phyloP scores from a whole-genome alignment of 2,888 invertebrate species.

The Tryphoninae sp. region DNA sequence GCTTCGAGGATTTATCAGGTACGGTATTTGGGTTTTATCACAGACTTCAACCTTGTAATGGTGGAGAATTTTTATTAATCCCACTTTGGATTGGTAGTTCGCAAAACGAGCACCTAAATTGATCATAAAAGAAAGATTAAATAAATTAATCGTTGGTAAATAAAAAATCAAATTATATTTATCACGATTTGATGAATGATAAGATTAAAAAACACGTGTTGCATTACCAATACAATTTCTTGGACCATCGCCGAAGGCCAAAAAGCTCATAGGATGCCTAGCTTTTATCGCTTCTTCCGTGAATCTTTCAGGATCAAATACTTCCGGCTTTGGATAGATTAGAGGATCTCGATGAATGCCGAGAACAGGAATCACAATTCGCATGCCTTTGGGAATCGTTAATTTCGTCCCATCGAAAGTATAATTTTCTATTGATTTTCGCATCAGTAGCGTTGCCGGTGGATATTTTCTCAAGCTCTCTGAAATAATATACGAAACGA shows the following conservation, averaged over 20 bases:
- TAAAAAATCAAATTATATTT: background rate
- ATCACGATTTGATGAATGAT: background rate
- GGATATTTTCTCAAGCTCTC: slow-evolving; percentile 82
- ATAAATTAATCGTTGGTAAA: background rate
- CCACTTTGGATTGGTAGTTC: slow-evolving; percentile 78
- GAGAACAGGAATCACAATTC: slow-evolving; percentile 60
- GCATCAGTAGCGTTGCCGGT: slow-evolving; percentile 74
- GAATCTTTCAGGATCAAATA: slow-evolving; percentile 75
- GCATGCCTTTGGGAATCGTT: slow-evolving; percentile 56
- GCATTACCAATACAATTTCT: slow-evolving; percentile 77
- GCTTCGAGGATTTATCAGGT: slow-evolving; percentile 66
- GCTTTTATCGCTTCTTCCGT: slow-evolving; percentile 65
- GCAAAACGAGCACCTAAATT: slow-evolving; percentile 74
- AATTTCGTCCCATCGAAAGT: slow-evolving; percentile 62
- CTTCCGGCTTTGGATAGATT: slow-evolving; percentile 70
- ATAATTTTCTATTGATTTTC: slow-evolving; percentile 72
- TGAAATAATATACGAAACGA: slow-evolving; percentile 65
- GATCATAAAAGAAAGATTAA: background rate
- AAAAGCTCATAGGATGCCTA: slow-evolving; percentile 70
- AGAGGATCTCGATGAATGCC: slow-evolving; percentile 63
- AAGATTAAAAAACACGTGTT: background rate
- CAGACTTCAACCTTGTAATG: slow-evolving; percentile 77
- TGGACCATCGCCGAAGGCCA: slow-evolving; percentile 77
- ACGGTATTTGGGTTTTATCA: slow-evolving; percentile 73
- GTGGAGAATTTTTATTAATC: slow-evolving; percentile 75